These are phyloP conservation scores for Heliconius ismenius DNA, from an alignment of 2,888 invertebrate species.

Conservation along the genomic window DNA sequence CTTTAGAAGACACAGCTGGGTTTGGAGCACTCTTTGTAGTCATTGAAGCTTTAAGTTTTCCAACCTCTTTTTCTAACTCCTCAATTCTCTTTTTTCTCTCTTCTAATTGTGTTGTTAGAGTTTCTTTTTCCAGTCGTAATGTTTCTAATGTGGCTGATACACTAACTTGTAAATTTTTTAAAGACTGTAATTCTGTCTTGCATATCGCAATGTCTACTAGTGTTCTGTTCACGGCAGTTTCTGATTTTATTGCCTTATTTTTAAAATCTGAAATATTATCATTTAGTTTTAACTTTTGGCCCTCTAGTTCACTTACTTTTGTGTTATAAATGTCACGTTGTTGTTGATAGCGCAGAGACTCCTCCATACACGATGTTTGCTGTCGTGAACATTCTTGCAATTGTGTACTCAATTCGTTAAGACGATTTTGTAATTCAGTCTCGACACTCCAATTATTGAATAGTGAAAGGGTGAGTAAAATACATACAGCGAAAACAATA, in stretches of 20 bases:
- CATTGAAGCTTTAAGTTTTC: conserved; percentile 62
- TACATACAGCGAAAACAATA: conserved; percentile 70
- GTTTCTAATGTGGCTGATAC: conserved; percentile 73
- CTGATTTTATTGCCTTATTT: conserved; percentile 61
- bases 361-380: conserved; percentile 71
- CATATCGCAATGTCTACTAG: conserved; percentile 70
- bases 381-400: conserved; percentile 72
- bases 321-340: conserved; percentile 66
- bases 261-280: conserved; percentile 61
- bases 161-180: conserved; percentile 75
- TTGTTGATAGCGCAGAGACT: conserved; percentile 67
- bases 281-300: conserved; percentile 61
- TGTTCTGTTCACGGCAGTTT: conserved; percentile 68
- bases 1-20: conserved; percentile 59
- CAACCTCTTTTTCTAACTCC: conserved; percentile 69
- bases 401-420: conserved; percentile 66
- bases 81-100: conserved; percentile 71
- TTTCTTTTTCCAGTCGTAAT: conserved; percentile 72
- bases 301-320: conserved; percentile 67
- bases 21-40: conserved; percentile 67
- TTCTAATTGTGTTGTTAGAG: conserved; percentile 64
- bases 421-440: conserved; percentile 66
- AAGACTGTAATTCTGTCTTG: conserved; percentile 72
- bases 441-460: conserved; percentile 76
- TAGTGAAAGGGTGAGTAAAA: conserved; percentile 74